Evolutionary conservation across 2,113 vertebrate genomes (phyloP).

Genomic region (Mormyrus lacerda): DNA sequence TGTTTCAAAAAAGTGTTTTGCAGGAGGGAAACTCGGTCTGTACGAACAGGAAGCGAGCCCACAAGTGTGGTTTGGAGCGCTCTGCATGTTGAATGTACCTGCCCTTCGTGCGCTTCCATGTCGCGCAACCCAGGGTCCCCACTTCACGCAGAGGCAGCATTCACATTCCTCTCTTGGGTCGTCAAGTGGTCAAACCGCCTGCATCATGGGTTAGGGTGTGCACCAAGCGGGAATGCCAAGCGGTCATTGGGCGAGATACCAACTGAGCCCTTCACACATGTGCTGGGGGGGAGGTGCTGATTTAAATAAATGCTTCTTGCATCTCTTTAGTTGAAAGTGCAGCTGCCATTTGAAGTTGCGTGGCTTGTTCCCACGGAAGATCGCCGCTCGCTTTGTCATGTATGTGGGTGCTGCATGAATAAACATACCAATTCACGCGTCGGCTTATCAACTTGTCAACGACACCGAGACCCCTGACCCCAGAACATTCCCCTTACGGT

Average conservation of each 20-base stretch:
- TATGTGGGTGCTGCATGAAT: not conserved
- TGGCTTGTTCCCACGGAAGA: not conserved
- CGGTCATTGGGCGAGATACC: not conserved
- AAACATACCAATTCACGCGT: not conserved
- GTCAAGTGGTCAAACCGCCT: not conserved
- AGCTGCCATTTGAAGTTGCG: not conserved
- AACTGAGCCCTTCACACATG: not conserved
- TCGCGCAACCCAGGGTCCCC: not conserved
- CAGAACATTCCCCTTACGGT: not conserved
- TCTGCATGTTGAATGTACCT: conserved; percentile 12
- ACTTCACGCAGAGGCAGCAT: not conserved
- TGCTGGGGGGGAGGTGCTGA: not conserved
- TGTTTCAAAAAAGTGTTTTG: not conserved
- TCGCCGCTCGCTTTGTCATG: not conserved
- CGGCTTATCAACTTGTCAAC: not conserved
- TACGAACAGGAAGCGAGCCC: conserved; percentile 15
- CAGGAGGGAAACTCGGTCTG: not conserved
- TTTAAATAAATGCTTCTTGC: not conserved
- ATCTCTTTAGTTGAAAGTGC: not conserved
- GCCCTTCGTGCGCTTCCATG: not conserved
- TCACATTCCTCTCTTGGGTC: not conserved
- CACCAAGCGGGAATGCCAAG: not conserved
- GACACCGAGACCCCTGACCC: not conserved
- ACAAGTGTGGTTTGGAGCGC: not conserved
- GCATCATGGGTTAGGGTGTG: not conserved